phyloP scores from a whole-genome alignment of 1,140 invertebrate genomes.

The Euwallacea fornicatus region DNA sequence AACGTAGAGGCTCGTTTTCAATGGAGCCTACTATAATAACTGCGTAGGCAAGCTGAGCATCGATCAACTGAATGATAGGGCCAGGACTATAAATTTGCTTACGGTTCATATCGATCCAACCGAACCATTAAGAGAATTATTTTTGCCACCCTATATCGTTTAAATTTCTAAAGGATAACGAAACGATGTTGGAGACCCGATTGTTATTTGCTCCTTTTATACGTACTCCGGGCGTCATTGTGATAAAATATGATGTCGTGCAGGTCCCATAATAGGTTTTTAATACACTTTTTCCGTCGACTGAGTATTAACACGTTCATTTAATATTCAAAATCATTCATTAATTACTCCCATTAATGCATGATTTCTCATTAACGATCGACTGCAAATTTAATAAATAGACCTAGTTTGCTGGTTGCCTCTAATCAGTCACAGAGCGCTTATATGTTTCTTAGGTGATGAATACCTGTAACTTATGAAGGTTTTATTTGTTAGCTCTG shows the following conservation, averaged over 20 bases:
- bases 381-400: no score
- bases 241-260: constrained; percentile 32
- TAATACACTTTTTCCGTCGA: constrained; percentile 20
- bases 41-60: neutral
- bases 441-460: no score
- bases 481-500: no score
- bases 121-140: neutral
- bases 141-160: constrained; percentile 7
- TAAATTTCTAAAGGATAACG: constrained; percentile 14
- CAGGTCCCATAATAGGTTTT: constrained; percentile 29
- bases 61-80: neutral
- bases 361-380: no score
- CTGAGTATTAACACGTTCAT: neutral
- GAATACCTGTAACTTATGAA: no score
- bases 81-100: neutral
- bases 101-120: neutral
- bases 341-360: neutral
- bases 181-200: constrained; percentile 8
- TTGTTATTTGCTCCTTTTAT: constrained; percentile 19
- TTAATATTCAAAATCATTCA: neutral
- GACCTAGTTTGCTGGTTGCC: no score
- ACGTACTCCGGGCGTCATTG: constrained; percentile 15
- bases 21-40: neutral
- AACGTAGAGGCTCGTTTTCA: neutral
- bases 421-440: no score